Base-by-base conservation (phyloP, 2,113 vertebrate genomes). In the Ptilorrhoa leucosticta region DNA sequence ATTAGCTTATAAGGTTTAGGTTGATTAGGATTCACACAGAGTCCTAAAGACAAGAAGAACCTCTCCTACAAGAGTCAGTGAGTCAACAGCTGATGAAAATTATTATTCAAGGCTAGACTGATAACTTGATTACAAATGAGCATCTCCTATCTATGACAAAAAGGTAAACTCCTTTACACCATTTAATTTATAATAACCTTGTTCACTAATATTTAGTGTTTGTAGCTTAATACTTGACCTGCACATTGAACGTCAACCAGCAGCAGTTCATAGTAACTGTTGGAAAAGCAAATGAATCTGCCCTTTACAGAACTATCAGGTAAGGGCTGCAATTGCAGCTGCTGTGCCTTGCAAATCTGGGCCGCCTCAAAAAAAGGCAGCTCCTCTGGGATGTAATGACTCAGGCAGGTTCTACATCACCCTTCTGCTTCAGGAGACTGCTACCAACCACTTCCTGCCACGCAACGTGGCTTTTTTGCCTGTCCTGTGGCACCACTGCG, bases 191-290 rank as follows among this genome's bases (percentile, higher is more conserved):
- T 17, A 63, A 39, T 21, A 76, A 86, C 45, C 69, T 87, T 87
- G 30, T 53, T 88, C 54, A 33, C 60, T 39, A 92, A 85, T 87
- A 80, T 83, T 91, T 91, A 72, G 69, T 50, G 26, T 42, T 91
- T 87, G 65, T 35, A 86, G 63, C 45, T 61, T 69, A 88, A 75
- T 15, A 53, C 33, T 73, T 50, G 50, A 83, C 57, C 23, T 76
- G 53, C 78, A 82, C 35, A 31, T 1, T 26, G 40, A 87, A 76
- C 9, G 26, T 71, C 65, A 75, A 63, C 73, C 15, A 84, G 56
- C 15, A 20, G 31, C 60, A 82, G 33, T 45, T 76, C 72, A 61
- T 54, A 63, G 19, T 21, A 84, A 80, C 20, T 79, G 65, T 61
- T 72, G 45, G n/a, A 42, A 64, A 83, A 84, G 23, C 17, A 88